phyloP scores from a whole-genome alignment of 2,113 vertebrate species.

The Hyperopisus bebe region DNA sequence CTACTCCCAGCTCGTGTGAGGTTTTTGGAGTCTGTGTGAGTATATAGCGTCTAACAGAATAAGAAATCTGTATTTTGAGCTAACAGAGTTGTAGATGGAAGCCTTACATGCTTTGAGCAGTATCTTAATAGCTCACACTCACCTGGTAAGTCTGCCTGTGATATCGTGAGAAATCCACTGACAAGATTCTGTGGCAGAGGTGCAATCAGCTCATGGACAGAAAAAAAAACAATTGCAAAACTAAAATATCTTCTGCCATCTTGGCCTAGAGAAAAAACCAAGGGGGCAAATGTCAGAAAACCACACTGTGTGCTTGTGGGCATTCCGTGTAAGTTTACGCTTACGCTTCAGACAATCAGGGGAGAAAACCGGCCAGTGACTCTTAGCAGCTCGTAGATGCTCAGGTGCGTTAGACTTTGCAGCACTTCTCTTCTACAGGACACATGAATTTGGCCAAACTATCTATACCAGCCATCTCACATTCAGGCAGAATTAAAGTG shows the following conservation, averaged over 20 bases:
- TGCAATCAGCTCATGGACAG: neutral
- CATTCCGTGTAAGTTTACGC: neutral
- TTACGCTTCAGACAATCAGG: neutral
- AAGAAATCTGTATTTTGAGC: neutral
- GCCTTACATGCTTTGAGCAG: neutral
- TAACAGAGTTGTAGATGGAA: neutral
- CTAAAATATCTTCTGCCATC: neutral
- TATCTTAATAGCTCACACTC: neutral
- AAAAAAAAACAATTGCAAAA: neutral
- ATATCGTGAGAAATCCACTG: neutral
- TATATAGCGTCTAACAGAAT: neutral
- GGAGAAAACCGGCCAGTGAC: neutral
- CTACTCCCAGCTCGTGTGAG: neutral
- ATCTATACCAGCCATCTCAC: neutral
- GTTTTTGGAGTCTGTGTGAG: neutral
- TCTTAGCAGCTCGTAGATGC: neutral
- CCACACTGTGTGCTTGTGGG: neutral
- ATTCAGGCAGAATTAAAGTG: neutral
- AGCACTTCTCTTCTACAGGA: neutral
- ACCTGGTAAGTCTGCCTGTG: neutral
- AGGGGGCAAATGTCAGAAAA: neutral
- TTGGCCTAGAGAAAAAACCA: neutral
- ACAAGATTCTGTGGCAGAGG: neutral
- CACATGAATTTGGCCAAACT: neutral
- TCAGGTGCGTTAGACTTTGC: neutral